Conservation (phyloP, 2,797 vertebrate genomes). For the Jordanella pulchra region DNA sequence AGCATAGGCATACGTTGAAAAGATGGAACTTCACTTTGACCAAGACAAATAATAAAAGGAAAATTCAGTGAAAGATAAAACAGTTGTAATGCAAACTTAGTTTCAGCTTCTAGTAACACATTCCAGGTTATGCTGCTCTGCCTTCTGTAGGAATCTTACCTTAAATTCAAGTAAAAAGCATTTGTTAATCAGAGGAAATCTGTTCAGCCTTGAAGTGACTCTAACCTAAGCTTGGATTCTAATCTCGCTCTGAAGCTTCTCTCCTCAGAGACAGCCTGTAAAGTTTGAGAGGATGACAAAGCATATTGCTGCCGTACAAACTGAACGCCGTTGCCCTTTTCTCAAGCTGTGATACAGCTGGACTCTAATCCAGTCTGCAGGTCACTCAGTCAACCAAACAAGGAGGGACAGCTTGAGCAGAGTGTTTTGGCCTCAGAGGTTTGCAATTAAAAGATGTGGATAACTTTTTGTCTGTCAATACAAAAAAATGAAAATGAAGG, state of each 20-base stretch:
- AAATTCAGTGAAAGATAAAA: neutral
- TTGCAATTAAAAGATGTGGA: neutral
- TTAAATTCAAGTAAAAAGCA: neutral
- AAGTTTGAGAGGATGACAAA: conserved; percentile 46
- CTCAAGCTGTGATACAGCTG: conserved; percentile 49
- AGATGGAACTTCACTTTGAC: conserved; percentile 46
- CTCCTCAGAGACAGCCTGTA: conserved; percentile 38
- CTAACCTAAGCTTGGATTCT: conserved; percentile 25
- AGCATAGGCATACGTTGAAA: conserved; percentile 33
- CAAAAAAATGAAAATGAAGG: neutral
- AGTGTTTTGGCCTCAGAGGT: conserved; percentile 19
- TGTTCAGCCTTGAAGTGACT: conserved; percentile 15
- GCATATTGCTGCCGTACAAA: conserved; percentile 42
- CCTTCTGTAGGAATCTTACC: conserved; percentile 13
- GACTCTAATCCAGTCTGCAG: conserved; percentile 66
- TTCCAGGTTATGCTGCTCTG: conserved; percentile 5
- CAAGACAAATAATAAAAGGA: conserved; percentile 45
- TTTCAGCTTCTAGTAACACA: neutral
- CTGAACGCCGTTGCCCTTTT: conserved; percentile 37
- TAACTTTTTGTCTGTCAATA: neutral
- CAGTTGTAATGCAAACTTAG: neutral
- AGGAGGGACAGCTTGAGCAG: conserved; percentile 40
- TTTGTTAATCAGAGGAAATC: neutral
- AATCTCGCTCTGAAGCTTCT: conserved; percentile 17
- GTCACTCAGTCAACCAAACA: conserved; percentile 60